Evolutionary conservation across 2,888 invertebrate genomes (phyloP), one percentile per base, ranked within the genome.

Genomic region (Luperina nickerlii): DNA sequence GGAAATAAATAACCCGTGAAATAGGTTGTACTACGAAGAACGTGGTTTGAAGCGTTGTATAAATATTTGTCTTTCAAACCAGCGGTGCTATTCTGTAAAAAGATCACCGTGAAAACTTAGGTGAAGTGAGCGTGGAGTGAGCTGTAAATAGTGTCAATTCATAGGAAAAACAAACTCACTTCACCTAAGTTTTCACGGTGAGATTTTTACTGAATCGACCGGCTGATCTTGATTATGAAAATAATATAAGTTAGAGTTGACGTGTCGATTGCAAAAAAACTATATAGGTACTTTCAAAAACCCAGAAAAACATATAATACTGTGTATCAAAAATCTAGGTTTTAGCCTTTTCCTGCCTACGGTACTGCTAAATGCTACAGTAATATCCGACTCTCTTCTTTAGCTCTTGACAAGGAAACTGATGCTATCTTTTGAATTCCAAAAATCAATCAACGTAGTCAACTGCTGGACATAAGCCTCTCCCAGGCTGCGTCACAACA

Each of bases 1-100:
- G 18, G 32, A 18, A 80, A 51, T 62, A 48, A 71, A 27, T 20
- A 32, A 38, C 54, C 20, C 65, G 27, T 80, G 68, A 69, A 81
- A 73, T 69, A 27, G 18, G 3, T 38, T 1, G 5, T 32, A 45
- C 27, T 18, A 13, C 7, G 5, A 54, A 45, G 9, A 72, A 24
- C 2, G 42, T 72, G 48, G 11, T 27, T 80, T 48, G 0, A 7
- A 18, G 9, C 0, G 4, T 20, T 60, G 11, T 24, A 13, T 38
- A 60, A 76, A 38, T 38, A 27, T 78, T 81, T 60, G 18, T 38
- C 3, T 27, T 27, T 11, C 11, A 18, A 57, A 60, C 32, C 1
- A 6, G 38, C 38, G 38, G 38, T 32, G 32, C 32, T 32, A 32
- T 32, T 32, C 32, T 32, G 32, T 32, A 32, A 32, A 32, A 32